Conservation (phyloP, 2,797 vertebrate genomes). For the Pantherophis vulpinus region DNA sequence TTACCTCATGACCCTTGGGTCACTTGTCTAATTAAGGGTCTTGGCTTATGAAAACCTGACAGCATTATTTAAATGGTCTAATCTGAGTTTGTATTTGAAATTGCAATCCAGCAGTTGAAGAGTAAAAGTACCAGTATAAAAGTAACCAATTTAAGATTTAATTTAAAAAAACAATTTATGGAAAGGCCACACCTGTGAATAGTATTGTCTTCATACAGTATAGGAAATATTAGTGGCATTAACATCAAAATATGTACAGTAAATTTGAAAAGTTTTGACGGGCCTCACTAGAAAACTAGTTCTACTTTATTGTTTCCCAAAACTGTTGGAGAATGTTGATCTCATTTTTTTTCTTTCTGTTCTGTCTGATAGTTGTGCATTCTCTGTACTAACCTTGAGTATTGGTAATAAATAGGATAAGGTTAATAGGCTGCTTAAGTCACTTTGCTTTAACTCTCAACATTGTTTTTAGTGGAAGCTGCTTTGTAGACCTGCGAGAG, state of each 20-base stretch:
- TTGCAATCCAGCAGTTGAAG: neutral
- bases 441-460: neutral
- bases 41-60: neutral
- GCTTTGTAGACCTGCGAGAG: neutral
- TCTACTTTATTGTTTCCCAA: neutral
- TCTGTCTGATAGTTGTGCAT: neutral
- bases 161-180: neutral
- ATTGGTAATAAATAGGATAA: neutral
- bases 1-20: neutral
- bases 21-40: neutral
- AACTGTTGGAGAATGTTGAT: neutral
- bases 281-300: neutral
- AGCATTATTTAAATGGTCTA: neutral
- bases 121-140: neutral
- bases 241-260: neutral
- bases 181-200: neutral
- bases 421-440: neutral
- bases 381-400: neutral
- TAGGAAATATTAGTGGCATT: neutral
- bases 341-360: neutral
- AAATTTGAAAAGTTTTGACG: neutral
- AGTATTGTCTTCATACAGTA: neutral
- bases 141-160: neutral
- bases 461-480: neutral
- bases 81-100: neutral